Evolutionary conservation across 2,888 invertebrate genomes (phyloP), one percentile per base, ranked within the genome.

Genomic region (Pachliopta kotzebuea): DNA sequence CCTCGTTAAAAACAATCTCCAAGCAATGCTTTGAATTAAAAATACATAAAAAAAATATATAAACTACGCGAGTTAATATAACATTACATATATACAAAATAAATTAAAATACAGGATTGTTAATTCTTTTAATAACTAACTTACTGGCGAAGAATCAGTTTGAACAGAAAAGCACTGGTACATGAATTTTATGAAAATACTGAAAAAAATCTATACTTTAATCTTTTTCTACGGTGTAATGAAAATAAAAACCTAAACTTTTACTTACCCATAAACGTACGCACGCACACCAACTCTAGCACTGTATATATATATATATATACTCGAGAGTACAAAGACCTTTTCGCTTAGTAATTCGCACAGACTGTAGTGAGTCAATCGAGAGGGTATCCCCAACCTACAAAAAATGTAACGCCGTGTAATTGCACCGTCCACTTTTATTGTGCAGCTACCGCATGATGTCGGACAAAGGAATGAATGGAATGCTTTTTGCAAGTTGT

Each of bases 361-460:
- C 75, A 78, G 67, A n/a, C 75, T 73, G 68, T 68, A 70, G 57
- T 61, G 63, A 29, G 31, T 74, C 78, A 81, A 81, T 80, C 81
- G 81, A 80, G 75, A 75, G 83, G 87, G 85, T 78, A 83, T 88
- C 86, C 89, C 88, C 89, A 81, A 85, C 88, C 88, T 86, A 83
- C 79, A 86, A 85, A 86, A 79, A 83, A 72, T 81, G 80, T 80
- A 81, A 78, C 71, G 71, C 75, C 69, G 78, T 74, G 75, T 72
- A 77, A 83, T 76, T 81, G 75, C 76, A 71, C 73, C 76, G 80
- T 77, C 78, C 78, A 83, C 83, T 83, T 85, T 88, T 84, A 80
- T 85, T 77, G 86, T 84, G 82, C 82, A 85, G 72, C 74, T 75
- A 80, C 79, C 81, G 84, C 85, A 85, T 88, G 79, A 88, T 84